Base-by-base conservation (phyloP, 2,113 vertebrate species). In the Lepus timidus region DNA sequence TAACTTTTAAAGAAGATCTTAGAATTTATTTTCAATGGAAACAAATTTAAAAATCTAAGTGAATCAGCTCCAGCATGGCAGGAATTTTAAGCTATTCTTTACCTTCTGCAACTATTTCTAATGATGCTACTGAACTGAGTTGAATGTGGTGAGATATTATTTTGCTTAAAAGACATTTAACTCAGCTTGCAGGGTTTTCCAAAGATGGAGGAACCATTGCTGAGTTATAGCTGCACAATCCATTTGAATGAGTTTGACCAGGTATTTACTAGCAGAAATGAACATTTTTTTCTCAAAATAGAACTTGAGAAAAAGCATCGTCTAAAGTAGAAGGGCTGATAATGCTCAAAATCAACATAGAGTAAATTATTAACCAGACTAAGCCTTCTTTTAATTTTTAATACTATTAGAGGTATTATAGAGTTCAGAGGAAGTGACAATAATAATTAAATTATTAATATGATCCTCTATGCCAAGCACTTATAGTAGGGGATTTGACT, bases 21-120 rank as follows among this genome's bases (percentile, higher is more conserved):
- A 8, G 9, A 17, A 49, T 95, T 95, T 96, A 67, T 90, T 92
- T 94, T 79, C 58, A 75, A 7, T 61, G 44, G 92, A 81, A 85
- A 82, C 14, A 49, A 92, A 17, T 2, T 90, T 80, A 64, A 27
- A 94, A 78, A 52, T 65, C 36, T 1, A 3, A 71, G 44, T 67
- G 22, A 89, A 89, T 31, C 19, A 23, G n/a, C 67, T 64, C 23
- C 44, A 85, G 74, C 17, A 70, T 14, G 20, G n/a, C 44, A 86
- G 73, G 86, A 91, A 82, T 79, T 39, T 29, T 79, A 52, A 88
- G n/a, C 9, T 85, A 81, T 92, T 65, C 83, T 83, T 74, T 93
- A 70, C 12, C 17, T 71, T 83, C 67, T 88, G 74, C 1, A 29
- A 19, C 61, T 82, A 7, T 75, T 44, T 85, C 71, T 83, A 88